These are phyloP conservation scores for Coendou prehensilis DNA, from an alignment of 2,797 vertebrate genomes.

Conservation along the genomic window DNA sequence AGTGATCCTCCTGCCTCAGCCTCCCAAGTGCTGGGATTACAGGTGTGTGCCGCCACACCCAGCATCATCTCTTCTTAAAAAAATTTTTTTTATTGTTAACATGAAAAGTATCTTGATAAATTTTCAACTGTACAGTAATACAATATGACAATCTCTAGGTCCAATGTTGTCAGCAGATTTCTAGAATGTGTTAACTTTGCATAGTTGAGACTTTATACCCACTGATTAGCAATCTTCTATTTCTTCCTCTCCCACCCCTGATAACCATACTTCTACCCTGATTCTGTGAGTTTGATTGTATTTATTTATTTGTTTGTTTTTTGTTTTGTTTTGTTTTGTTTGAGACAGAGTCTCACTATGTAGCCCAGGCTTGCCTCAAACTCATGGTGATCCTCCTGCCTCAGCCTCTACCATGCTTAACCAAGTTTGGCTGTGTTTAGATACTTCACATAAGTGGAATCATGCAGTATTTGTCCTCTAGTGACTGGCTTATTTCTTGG, in stretches of 20 bases:
- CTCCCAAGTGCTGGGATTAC: no score
- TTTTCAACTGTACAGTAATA: background rate
- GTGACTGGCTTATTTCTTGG: background rate
- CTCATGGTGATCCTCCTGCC: background rate
- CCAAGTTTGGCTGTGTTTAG: background rate
- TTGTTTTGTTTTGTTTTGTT: background rate
- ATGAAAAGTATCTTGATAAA: background rate
- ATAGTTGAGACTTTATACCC: background rate
- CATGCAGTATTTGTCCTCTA: background rate
- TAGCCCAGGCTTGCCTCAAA: background rate
- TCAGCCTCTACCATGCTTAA: background rate
- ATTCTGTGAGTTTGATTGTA: background rate
- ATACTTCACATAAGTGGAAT: background rate
- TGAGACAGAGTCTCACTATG: background rate
- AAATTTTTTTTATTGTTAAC: background rate
- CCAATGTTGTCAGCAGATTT: background rate
- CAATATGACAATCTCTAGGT: background rate
- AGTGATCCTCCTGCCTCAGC: no score
- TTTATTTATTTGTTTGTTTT: background rate
- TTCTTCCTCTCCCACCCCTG: background rate
- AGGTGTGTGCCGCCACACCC: no score
- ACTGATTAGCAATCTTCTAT: background rate
- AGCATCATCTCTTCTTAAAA: background rate
- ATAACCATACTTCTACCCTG: background rate
- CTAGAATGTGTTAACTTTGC: background rate